A percentile compares a stretch with the other conserved stretches of the same genome.
These are phyloP conservation scores for Nanorana parkeri DNA, from an alignment of 2,113 vertebrate genomes.

Conservation along the genomic window DNA sequence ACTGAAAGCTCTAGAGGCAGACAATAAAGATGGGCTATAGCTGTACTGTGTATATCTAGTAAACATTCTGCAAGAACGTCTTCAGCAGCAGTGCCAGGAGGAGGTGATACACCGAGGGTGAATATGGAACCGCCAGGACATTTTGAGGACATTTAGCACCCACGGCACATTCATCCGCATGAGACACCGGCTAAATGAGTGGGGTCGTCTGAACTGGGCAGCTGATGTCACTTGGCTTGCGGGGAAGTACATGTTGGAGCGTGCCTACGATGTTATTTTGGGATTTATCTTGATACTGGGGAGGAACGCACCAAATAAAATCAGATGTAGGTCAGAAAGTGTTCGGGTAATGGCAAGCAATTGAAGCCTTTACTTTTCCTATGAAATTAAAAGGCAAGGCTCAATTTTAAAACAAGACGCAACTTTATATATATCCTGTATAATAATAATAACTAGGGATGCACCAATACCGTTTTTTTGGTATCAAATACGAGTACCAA, in stretches of 20 bases:
- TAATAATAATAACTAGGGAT: too few relatives aligned
- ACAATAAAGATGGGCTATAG: background rate
- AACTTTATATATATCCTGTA: too few relatives aligned
- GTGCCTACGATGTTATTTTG: background rate
- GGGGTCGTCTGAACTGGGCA: background rate
- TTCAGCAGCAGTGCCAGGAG: background rate
- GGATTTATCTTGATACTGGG: background rate
- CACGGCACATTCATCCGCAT: background rate
- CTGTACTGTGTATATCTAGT: background rate
- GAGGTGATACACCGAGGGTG: background rate
- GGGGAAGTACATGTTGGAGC: background rate
- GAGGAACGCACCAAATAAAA: background rate
- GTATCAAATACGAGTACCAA: too few relatives aligned
- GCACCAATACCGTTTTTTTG: too few relatives aligned
- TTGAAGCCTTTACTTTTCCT: too few relatives aligned
- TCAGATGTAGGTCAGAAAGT: too few relatives aligned
- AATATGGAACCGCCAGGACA: background rate
- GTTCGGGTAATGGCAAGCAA: too few relatives aligned
- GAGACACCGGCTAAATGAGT: background rate
- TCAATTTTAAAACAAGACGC: too few relatives aligned
- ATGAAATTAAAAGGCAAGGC: too few relatives aligned
- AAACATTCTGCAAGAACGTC: background rate
- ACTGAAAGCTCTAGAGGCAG: background rate
- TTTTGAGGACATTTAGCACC: background rate
- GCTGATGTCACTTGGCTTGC: background rate